A percentile compares a stretch with the other conserved stretches of the same genome.
Evolutionary conservation across 1,140 invertebrate species (phyloP).

Genomic region (Drosophila mayri): DNA sequence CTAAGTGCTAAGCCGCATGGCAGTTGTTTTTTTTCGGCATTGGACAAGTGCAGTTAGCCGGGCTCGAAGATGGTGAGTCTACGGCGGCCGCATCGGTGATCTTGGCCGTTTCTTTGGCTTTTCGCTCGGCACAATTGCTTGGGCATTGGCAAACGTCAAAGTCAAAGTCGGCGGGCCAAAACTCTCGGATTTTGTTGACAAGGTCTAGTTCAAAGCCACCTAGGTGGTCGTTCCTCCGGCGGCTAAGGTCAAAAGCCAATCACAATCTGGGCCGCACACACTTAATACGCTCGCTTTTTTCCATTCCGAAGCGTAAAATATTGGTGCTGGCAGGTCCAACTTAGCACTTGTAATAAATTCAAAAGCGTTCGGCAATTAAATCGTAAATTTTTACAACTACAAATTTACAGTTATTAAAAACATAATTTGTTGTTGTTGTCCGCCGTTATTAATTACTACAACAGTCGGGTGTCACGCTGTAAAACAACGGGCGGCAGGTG

Average conservation of each 20-base stretch:
- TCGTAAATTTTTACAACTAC: conserved; percentile 83
- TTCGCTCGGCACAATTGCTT: conserved; percentile 20
- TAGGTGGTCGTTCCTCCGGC: conserved; percentile 53
- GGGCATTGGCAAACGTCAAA: conserved; percentile 45
- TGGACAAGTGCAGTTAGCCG: conserved; percentile 55
- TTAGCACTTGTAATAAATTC: conserved; percentile 78
- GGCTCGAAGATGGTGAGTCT: conserved; percentile 4
- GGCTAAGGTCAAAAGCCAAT: conserved; percentile 53
- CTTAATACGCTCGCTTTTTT: not conserved
- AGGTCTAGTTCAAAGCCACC: conserved; percentile 65
- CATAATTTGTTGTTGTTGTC: conserved; percentile 80
- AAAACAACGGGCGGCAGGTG: conserved; percentile 48
- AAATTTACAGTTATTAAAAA: conserved; percentile 84
- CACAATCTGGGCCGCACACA: conserved; percentile 25
- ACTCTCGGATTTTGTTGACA: conserved; percentile 20
- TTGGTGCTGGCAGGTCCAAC: conserved; percentile 43
- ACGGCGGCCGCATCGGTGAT: conserved; percentile 34
- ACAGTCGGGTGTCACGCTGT: conserved; percentile 79
- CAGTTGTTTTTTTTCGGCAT: conserved; percentile 36
- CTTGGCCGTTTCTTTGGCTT: conserved; percentile 28
- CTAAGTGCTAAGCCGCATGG: conserved; percentile 46
- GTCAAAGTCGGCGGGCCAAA: conserved; percentile 42
- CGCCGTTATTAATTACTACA: conserved; percentile 81
- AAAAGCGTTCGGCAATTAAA: conserved; percentile 75
- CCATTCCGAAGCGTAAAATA: conserved; percentile 34